phyloP scores from a whole-genome alignment of 2,113 vertebrate genomes.

The Halcyon malimbica region DNA sequence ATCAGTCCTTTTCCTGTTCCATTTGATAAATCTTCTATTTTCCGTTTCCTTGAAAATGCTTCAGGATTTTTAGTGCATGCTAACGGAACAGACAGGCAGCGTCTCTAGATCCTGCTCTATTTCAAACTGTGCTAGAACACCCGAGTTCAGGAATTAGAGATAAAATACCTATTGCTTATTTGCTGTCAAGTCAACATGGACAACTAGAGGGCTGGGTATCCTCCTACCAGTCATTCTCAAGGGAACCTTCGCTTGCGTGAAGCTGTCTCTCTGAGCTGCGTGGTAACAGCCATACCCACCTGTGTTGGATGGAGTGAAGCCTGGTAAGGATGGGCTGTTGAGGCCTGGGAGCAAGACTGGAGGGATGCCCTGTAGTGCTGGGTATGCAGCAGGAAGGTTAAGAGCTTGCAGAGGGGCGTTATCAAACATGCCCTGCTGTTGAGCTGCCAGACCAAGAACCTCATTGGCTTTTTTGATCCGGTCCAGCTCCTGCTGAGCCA shows the following conservation, averaged over 20 bases:
- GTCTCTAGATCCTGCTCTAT: background rate
- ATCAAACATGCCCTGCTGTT: slow-evolving; percentile 96
- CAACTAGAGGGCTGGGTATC: background rate
- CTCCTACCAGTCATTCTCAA: background rate
- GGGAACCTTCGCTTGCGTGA: background rate
- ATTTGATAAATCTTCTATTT: background rate
- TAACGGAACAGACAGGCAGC: background rate
- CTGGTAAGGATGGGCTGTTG: slow-evolving; percentile 94
- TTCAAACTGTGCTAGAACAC: background rate
- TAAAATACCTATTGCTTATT: background rate
- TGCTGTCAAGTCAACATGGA: background rate
- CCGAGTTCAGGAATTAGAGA: background rate
- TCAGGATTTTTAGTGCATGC: background rate
- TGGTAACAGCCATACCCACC: slow-evolving; percentile 77
- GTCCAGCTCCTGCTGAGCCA: slow-evolving; percentile 99
- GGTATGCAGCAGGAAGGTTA: slow-evolving; percentile 93
- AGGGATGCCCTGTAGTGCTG: slow-evolving; percentile 95
- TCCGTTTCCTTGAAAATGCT: background rate
- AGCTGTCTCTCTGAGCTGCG: background rate
- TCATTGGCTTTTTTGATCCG: slow-evolving; percentile 99
- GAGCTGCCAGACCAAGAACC: slow-evolving; percentile 92
- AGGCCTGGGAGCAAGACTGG: slow-evolving; percentile 95
- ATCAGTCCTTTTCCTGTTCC: background rate
- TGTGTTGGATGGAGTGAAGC: slow-evolving; percentile 98
- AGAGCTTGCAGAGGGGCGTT: slow-evolving; percentile 92